Evolutionary conservation across 2,797 vertebrate species (phyloP), one percentile per base, ranked within the genome.

Genomic region (Leptatherina wallacei): DNA sequence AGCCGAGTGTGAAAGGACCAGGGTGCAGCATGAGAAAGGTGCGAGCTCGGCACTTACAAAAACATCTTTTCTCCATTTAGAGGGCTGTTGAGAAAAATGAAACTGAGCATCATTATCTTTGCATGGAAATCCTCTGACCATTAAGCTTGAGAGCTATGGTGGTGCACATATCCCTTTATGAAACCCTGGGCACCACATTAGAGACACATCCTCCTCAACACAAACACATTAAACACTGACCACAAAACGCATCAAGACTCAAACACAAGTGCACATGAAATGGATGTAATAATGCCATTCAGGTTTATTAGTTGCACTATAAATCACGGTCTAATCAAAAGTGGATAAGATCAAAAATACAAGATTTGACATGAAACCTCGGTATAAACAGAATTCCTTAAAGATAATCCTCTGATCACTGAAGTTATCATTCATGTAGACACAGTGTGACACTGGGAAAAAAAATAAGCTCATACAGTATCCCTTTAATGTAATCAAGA

Each of bases 31-130:
- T 20, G 60, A 78, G 74, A 79, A 69, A 30, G 38, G 77, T 76
- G 80, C 58, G 69, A 87, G 56, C 60, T 47, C 42, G 75, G 69
- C 73, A 61, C 66, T 82, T 76, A 73, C 24, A 33, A 78, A 85
- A 83, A 89, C 84, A 89, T 70, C 13, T 63, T 75, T 89, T 84
- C 78, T 89, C 83, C 89, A 89, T 92, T 89, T 88, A 83, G 82
- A 78, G 56, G 35, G 22, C 22, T 55, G 64, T 59, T 64, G 72
- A 32, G 74, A 80, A 75, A 81, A 80, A 71, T 61, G 51, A 81
- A 75, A 86, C 54, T 0, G 66, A 65, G 80, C 80, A 61, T 80
- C 73, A 78, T 85, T 88, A 84, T 67, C 68, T 86, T 86, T 86
- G 79, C 79, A 81, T 77, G 65, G 81, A 85, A 79, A 84, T 44